Percentiles rank a stretch among this genome's conserved stretches.
phyloP scores from a whole-genome alignment of 2,888 invertebrate genomes.

The Cosmia pyralina region DNA sequence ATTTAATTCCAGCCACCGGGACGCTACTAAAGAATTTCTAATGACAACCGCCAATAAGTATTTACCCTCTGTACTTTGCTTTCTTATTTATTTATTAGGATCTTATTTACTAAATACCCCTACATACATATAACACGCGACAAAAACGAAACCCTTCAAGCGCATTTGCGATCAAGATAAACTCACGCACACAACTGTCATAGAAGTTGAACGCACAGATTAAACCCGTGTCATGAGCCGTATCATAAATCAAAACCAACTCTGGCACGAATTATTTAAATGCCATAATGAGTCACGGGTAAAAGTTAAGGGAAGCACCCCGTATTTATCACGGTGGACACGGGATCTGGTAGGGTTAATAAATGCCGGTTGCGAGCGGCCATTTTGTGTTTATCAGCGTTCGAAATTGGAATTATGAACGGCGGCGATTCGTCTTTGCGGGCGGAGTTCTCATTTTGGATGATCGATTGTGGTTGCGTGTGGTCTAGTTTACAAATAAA shows the following conservation, averaged over 20 bases:
- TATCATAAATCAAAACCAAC: constrained; percentile 86
- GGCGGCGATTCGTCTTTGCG: constrained; percentile 79
- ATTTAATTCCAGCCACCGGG: neutral
- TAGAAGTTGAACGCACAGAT: constrained; percentile 74
- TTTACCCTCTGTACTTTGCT: too few relatives aligned
- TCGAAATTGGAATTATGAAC: constrained; percentile 85
- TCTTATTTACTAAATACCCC: constrained; percentile 13
- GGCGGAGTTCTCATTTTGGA: constrained; percentile 68
- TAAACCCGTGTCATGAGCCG: constrained; percentile 80
- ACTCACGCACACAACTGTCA: constrained; percentile 69
- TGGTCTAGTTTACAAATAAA: constrained; percentile 55
- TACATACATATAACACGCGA: constrained; percentile 13
- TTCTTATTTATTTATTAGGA: too few relatives aligned
- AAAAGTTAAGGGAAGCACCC: constrained; percentile 83
- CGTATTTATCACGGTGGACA: constrained; percentile 86
- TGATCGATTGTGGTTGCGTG: constrained; percentile 72
- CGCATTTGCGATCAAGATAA: constrained; percentile 71
- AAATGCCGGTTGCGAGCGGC: constrained; percentile 81
- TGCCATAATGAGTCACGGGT: constrained; percentile 89
- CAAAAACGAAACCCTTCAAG: constrained; percentile 67
- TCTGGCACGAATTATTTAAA: constrained; percentile 88
- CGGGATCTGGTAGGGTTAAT: constrained; percentile 86
- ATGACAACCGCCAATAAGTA: too few relatives aligned
- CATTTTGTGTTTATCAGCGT: constrained; percentile 85
- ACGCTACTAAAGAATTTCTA: too few relatives aligned